A percentile compares a stretch with the other conserved stretches of the same genome.
Evolutionary conservation across 2,797 vertebrate species (phyloP).

Genomic region (Meriones psammophilus): DNA sequence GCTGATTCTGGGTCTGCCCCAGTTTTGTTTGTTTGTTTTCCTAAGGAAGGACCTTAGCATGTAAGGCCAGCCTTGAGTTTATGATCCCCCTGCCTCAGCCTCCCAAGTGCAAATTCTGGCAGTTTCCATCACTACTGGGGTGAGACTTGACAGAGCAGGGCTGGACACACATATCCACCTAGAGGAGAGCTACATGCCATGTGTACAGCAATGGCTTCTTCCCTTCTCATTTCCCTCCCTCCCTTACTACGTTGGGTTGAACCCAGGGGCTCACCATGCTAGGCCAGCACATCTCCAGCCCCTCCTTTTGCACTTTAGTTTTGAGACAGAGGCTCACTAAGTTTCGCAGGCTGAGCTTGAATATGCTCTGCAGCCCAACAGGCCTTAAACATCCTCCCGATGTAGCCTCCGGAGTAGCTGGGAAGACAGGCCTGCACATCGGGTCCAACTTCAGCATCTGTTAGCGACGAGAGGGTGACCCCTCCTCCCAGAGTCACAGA

Average conservation of each 20-base stretch:
- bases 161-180: background rate
- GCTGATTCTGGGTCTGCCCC: background rate
- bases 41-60: background rate
- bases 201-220: too few relatives aligned
- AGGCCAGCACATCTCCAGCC: background rate
- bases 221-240: too few relatives aligned
- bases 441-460: background rate
- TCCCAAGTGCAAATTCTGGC: background rate
- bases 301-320: background rate
- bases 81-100: background rate
- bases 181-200: background rate
- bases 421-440: too few relatives aligned
- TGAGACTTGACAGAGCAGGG: background rate
- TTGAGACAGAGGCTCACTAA: background rate
- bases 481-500: background rate
- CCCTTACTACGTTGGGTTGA: background rate
- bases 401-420: background rate
- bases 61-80: background rate
- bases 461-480: background rate
- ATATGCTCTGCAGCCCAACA: background rate
- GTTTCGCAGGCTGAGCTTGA: background rate
- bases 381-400: background rate
- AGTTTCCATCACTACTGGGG: background rate
- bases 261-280: background rate
- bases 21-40: background rate